Base-by-base conservation (phyloP, 1,140 invertebrate species). In the Magallana gigas region DNA sequence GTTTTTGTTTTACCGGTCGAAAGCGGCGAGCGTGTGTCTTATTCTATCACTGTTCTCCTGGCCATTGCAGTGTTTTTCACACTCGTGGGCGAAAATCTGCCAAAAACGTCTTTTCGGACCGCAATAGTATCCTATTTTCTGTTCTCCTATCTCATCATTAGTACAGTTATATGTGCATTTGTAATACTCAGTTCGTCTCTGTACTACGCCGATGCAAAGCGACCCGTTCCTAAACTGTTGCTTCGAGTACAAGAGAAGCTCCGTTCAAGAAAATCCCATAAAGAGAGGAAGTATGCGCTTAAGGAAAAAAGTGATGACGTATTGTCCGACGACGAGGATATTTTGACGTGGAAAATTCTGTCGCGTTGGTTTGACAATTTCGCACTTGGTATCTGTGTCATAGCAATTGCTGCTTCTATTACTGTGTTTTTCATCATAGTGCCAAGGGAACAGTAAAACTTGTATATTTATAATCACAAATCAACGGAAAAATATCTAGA, bases 51-150 rank as follows among this genome's bases (percentile, higher is more conserved):
- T n/a, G 87, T 88, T 11, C 48, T 88, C 11, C 84, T 88, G 8
- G 84, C 87, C 6, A 85, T 88, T n/a, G 84, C 87, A 4, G 87
- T 88, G 8, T 88, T 88, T 83, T 62, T 88, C 76, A 88, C 87
- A 0, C 59, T 88, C 8, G 76, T 88, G n/a, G 76, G 83, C 5
- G 59, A 83, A n/a, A 85, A 88, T 58, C 68, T 88, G 11, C 87
- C 87, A 14, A 85, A 83, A 18, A 88, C 87, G 9, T 88, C 87
- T n/a, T 59, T 83, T 60, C 84, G 84, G 29, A 88, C 85, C 76
- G 82, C 87, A 29, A 68, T 81, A 7, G 16, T 88, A n/a, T 88
- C 84, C 36, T 88, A 88, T 59, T 88, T 85, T 29, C 84, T 87
- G 1, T 14, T 87, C 11, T 60, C 59, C 6, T 60, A 82, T 18